Evolutionary conservation across 2,797 vertebrate genomes (phyloP).

Genomic region (Fundulus diaphanus): DNA sequence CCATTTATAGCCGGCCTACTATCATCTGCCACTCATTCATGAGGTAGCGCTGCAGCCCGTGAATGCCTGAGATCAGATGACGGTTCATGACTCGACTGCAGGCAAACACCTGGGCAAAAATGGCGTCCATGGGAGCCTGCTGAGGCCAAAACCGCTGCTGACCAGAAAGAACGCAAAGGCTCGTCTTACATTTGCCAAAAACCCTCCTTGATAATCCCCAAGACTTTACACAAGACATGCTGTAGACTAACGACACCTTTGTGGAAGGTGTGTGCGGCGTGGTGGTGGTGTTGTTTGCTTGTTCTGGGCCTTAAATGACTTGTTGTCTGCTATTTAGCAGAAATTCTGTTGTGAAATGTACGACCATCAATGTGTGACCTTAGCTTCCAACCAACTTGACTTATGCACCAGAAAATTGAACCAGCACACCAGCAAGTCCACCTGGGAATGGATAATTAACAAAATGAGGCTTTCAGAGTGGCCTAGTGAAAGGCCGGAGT

Average conservation of each 20-base stretch:
- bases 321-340: not conserved
- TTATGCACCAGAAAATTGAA: not conserved
- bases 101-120: too few species aligned
- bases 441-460: too few species aligned
- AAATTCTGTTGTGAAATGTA: not conserved
- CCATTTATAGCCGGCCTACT: too few species aligned
- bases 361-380: not conserved
- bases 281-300: not conserved
- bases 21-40: too few species aligned
- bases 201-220: not conserved
- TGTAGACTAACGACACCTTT: not conserved
- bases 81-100: too few species aligned
- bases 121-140: too few species aligned
- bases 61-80: too few species aligned
- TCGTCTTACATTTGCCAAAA: too few species aligned
- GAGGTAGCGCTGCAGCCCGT: too few species aligned
- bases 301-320: not conserved
- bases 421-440: not conserved
- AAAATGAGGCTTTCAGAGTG: too few species aligned
- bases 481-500: not conserved
- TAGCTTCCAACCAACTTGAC: not conserved
- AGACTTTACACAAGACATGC: not conserved
- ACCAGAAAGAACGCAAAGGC: too few species aligned
- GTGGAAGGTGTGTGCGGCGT: not conserved
- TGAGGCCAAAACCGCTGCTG: too few species aligned